Conservation (phyloP, 2,888 invertebrate genomes). For the Rhorus exstirpatorius region DNA sequence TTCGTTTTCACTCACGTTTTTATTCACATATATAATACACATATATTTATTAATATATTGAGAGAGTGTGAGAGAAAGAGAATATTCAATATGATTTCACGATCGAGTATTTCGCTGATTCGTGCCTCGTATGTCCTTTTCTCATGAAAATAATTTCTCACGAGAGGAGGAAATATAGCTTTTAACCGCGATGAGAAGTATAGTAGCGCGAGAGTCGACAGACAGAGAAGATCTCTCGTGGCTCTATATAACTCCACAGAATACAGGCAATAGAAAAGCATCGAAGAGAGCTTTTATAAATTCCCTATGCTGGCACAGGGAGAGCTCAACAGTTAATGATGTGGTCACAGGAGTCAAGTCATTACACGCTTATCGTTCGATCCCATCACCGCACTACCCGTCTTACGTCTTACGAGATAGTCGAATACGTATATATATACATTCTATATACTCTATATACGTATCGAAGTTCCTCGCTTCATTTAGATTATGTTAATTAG, state of each 20-base stretch:
- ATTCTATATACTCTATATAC: slow-evolving; percentile 19
- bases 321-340: slow-evolving; percentile 74
- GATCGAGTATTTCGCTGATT: slow-evolving; percentile 33
- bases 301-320: slow-evolving; percentile 60
- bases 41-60: too few species aligned
- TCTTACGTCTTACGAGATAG: slow-evolving; percentile 71
- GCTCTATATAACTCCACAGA: slow-evolving; percentile 34
- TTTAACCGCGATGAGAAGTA: slow-evolving; percentile 42
- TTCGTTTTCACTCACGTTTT: too few species aligned
- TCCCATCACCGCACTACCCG: slow-evolving; percentile 74
- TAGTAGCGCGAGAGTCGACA: slow-evolving; percentile 26
- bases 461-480: slow-evolving; percentile 59
- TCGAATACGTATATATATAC: slow-evolving; percentile 35
- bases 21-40: too few species aligned
- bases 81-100: slow-evolving; percentile 46
- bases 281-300: slow-evolving; percentile 48
- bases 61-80: slow-evolving; percentile 8
- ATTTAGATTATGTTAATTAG: slow-evolving; percentile 77
- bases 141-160: slow-evolving; percentile 70
- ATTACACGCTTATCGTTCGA: slow-evolving; percentile 76
- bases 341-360: slow-evolving; percentile 77
- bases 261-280: slow-evolving; percentile 30
- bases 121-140: slow-evolving; percentile 59
- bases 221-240: slow-evolving; percentile 54
- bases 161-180: slow-evolving; percentile 43